A percentile compares a stretch with the other conserved stretches of the same genome.
These are phyloP conservation scores for Drosophila seguyi DNA, from an alignment of 1,140 invertebrate species.

Conservation along the genomic window DNA sequence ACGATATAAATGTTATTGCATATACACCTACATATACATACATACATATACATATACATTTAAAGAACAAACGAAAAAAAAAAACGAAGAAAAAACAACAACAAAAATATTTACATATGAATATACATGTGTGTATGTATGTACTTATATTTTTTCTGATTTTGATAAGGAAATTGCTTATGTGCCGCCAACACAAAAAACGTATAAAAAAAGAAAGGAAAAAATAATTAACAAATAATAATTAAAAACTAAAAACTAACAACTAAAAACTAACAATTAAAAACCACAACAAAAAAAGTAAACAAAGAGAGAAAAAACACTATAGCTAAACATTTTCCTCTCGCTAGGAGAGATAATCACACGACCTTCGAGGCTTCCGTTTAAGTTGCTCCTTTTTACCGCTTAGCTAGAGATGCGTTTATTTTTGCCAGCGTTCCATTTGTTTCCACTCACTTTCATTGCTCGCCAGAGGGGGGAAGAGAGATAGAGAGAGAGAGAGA, in stretches of 20 bases:
- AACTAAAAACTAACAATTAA: conserved; percentile 16
- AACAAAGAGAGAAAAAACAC: conserved; percentile 2
- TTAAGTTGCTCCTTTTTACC: conserved; percentile 30
- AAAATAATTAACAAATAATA: conserved; percentile 8
- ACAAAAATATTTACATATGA: conserved; percentile 59
- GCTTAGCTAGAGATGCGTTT: conserved; percentile 29
- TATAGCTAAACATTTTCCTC: conserved; percentile 19
- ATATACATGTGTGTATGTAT: conserved; percentile 39
- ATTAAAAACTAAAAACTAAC: conserved; percentile 25
- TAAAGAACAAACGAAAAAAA: conserved; percentile 18
- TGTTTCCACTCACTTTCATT: conserved; percentile 30
- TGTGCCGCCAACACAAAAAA: conserved; percentile 32
- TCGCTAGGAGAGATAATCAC: conserved; percentile 39
- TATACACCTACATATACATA: conserved; percentile 71
- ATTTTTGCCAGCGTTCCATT: conserved; percentile 19
- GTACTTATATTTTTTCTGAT: conserved; percentile 58
- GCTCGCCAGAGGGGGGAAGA: conserved; percentile 12
- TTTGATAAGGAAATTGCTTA: conserved; percentile 55
- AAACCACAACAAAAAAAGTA: conserved; percentile 1
- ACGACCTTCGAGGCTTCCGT: conserved; percentile 24
- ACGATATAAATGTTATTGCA: conserved; percentile 80
- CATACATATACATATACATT: conserved; percentile 42
- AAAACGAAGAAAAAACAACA: not conserved
- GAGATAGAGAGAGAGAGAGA: not conserved
- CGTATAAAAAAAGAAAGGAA: not conserved